Conservation (phyloP, 2,797 vertebrate genomes). For the Sternarchorhynchus goeldii region DNA sequence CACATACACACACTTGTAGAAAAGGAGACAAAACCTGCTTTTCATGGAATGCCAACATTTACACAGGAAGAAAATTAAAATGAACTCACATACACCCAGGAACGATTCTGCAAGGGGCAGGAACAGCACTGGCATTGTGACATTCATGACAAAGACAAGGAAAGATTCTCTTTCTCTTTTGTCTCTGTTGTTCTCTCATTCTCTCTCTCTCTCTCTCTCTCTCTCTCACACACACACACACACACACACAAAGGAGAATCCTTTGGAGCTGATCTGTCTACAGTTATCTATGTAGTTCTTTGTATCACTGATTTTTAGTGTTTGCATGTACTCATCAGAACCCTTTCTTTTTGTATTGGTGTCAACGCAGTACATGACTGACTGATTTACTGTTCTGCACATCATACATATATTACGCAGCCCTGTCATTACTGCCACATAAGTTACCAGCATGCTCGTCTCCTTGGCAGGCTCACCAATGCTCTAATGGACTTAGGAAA, state of each 20-base stretch:
- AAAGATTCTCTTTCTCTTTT: slow-evolving; percentile 18
- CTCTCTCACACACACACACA: background rate
- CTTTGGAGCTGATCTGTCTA: slow-evolving; percentile 17
- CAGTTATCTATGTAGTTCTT: background rate
- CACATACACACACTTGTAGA: background rate
- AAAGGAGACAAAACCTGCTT: slow-evolving; percentile 7
- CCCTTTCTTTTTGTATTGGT: slow-evolving; percentile 2
- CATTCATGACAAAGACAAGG: slow-evolving; percentile 33
- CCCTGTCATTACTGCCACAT: slow-evolving; percentile 9
- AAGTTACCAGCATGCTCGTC: background rate
- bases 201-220: background rate
- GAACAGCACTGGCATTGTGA: slow-evolving; percentile 37
- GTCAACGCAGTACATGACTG: background rate
- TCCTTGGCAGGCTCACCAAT: slow-evolving; percentile 57
- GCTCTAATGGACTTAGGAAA: slow-evolving; percentile 72
- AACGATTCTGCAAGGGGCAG: slow-evolving; percentile 18
- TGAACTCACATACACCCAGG: slow-evolving; percentile 13
- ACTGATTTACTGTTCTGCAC: background rate
- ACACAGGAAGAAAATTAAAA: slow-evolving; percentile 18
- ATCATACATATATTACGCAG: background rate
- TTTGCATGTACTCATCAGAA: background rate
- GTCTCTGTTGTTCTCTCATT: no score
- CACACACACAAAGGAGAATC: slow-evolving; percentile 5
- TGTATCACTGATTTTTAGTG: background rate
- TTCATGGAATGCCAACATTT: background rate